Evolutionary conservation across 2,113 vertebrate genomes (phyloP), one percentile per base, ranked within the genome.

Genomic region (Boulengeromyrus knoepffleri): DNA sequence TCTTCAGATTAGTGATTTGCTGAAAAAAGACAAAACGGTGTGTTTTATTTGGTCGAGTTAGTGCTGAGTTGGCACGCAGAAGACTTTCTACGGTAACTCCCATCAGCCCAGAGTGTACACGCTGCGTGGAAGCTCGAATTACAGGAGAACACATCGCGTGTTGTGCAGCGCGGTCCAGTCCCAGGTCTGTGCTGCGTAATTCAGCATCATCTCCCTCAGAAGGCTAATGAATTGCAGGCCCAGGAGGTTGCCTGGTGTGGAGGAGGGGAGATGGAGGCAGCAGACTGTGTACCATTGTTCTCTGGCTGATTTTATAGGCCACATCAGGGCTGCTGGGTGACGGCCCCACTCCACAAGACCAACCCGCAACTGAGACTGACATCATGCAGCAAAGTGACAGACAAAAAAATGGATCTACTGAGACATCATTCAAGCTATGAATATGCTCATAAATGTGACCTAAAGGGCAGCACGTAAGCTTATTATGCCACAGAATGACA

Each of bases 1-100:
- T 99, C 94, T 99, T 99, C 93, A 99, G 92, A 85, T 98, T 98
- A 74, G 96, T 97, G 93, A 99, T 99, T 97, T 99, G 98, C 98
- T 99, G 92, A 2, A 83, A 94, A 91, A n/a, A 47, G 17, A 47
- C 0, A 90, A 66, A 50, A 89, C 39, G 0, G 10, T 53, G 80
- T 7, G 9, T 5, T 36, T 15, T 47, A 27, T 36, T 50, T 86
- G 27, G 46, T 6, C 5, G 7, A 85, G 10, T 21, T 27, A 27
- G 46, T 13, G 21, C 24, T 3, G 45, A 50, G 27, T 50, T 87
- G 31, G 74, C 2, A 6, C 2, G 85, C 15, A 46, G 13, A 52
- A 3, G 46, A 27, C 62, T n/a, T 27, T n/a, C 62, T 66, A 31
- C 1, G n/a, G 58, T 66, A 10, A 66, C 58, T 66, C 24, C 58